A percentile compares a stretch with the other conserved stretches of the same genome.
Conservation (phyloP, 2,888 invertebrate species). For the Subacronicta megacephala region DNA sequence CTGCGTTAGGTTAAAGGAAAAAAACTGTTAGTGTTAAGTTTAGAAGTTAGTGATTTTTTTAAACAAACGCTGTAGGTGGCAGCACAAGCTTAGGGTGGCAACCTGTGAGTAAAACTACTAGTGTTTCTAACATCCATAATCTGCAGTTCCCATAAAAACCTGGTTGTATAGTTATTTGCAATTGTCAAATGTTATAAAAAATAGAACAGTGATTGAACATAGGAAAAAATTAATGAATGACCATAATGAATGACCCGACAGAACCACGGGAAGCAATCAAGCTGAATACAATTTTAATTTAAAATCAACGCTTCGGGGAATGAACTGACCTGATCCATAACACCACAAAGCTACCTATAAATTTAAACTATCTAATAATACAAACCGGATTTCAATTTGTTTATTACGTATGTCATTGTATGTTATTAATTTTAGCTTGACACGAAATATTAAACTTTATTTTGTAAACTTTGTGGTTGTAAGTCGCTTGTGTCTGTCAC, state of each 20-base stretch:
- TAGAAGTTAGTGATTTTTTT: too few relatives aligned
- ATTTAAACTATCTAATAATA: slow-evolving; percentile 44
- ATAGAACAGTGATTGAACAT: too few relatives aligned
- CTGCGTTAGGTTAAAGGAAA: too few relatives aligned
- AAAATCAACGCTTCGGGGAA: slow-evolving; percentile 30
- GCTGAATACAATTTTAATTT: slow-evolving; percentile 36
- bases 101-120: too few relatives aligned
- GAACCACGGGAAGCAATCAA: slow-evolving; percentile 31
- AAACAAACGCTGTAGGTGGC: too few relatives aligned
- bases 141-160: too few relatives aligned
- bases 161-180: too few relatives aligned
- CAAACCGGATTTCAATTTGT: slow-evolving; percentile 53
- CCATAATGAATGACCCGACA: not conserved
- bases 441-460: slow-evolving; percentile 24
- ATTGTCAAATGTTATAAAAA: too few relatives aligned
- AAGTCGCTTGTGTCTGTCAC: not conserved
- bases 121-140: too few relatives aligned
- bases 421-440: slow-evolving; percentile 20
- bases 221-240: too few relatives aligned
- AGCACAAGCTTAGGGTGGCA: too few relatives aligned
- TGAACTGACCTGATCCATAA: slow-evolving; percentile 36
- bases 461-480: not conserved
- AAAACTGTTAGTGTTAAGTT: too few relatives aligned
- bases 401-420: slow-evolving; percentile 52
- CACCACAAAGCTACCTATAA: slow-evolving; percentile 42